Conservation (phyloP, 2,113 vertebrate genomes). For the Fukomys damarensis region DNA sequence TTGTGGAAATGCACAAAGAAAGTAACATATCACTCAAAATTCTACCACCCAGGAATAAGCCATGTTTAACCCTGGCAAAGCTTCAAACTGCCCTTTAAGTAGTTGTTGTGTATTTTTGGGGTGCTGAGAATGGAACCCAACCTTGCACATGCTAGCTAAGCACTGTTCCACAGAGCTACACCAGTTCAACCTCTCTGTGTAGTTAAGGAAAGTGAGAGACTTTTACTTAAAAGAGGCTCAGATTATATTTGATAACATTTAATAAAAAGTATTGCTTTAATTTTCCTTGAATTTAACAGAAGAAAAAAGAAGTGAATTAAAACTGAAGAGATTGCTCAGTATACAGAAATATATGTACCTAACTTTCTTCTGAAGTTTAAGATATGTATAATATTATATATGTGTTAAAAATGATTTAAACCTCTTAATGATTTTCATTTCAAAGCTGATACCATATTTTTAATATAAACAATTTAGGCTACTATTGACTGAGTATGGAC, state of each 20-base stretch:
- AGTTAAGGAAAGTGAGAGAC: background rate
- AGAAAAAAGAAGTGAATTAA: slow-evolving; percentile 26
- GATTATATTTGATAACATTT: background rate
- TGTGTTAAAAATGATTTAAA: background rate
- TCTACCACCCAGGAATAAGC: background rate
- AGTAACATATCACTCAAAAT: background rate
- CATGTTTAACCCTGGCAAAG: background rate
- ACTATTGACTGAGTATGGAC: background rate
- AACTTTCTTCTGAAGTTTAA: slow-evolving; percentile 19
- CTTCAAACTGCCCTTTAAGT: background rate
- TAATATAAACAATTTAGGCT: background rate
- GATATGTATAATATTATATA: background rate
- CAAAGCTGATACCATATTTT: background rate
- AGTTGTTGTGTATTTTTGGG: background rate
- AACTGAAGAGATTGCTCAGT: background rate
- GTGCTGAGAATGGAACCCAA: background rate
- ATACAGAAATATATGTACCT: background rate
- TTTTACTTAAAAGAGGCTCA: background rate
- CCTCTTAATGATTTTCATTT: background rate
- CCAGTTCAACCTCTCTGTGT: background rate
- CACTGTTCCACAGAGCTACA: background rate
- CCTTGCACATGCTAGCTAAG: background rate
- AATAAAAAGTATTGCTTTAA: background rate
- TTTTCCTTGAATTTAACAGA: background rate
- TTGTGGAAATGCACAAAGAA: background rate